Evolutionary conservation across 1,140 invertebrate species (phyloP).

Genomic region (Notospermus geniculatus): DNA sequence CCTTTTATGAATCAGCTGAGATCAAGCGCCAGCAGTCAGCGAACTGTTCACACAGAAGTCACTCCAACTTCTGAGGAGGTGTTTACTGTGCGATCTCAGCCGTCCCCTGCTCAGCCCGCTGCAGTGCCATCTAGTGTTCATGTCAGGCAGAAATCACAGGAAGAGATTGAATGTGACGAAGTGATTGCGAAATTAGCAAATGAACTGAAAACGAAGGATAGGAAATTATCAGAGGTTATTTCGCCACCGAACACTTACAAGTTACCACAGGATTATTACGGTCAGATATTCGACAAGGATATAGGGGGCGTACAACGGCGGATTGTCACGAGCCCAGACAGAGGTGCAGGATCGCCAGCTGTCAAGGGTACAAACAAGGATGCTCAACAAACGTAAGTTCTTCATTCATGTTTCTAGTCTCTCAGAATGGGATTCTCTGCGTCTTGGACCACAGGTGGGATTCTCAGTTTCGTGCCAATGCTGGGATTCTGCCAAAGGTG

Average conservation of each 20-base stretch:
- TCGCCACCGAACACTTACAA: conserved; percentile 55
- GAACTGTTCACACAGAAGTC: background rate
- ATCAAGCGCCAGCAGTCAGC: background rate
- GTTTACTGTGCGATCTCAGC: background rate
- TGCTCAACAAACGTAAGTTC: conserved; percentile 5
- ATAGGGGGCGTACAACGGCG: too few species aligned
- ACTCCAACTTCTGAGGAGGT: background rate
- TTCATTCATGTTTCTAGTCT: too few species aligned
- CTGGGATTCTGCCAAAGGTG: too few species aligned
- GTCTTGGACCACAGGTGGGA: too few species aligned
- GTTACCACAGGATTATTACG: conserved; percentile 14
- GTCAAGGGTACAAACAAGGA: too few species aligned
- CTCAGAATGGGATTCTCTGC: too few species aligned
- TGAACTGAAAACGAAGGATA: conserved; percentile 61
- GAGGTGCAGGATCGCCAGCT: too few species aligned
- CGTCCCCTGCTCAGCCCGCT: background rate
- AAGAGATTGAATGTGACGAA: conserved; percentile 79
- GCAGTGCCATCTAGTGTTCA: conserved; percentile 23
- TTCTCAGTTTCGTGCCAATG: too few species aligned
- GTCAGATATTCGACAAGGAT: conserved; percentile 8
- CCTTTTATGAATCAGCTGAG: too few species aligned
- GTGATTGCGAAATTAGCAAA: conserved; percentile 71
- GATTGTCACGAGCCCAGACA: too few species aligned
- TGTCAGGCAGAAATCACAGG: conserved; percentile 63
- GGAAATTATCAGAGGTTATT: conserved; percentile 50